Evolutionary conservation across 2,113 vertebrate genomes (phyloP).

Genomic region (Menura novaehollandiae): DNA sequence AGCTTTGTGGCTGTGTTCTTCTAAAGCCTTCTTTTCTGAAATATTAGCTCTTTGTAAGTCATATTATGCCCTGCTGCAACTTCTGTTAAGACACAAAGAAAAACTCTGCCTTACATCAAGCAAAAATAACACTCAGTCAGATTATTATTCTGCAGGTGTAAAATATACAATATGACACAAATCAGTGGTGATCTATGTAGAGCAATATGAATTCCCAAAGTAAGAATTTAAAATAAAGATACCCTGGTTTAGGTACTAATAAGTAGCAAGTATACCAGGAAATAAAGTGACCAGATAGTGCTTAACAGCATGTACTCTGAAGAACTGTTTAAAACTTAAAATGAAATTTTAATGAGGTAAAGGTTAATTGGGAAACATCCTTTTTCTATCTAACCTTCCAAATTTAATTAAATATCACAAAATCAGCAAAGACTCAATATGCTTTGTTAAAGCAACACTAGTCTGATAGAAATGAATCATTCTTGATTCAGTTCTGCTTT

Average conservation of each 20-base stretch:
- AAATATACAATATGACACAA: not conserved
- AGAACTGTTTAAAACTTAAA: not conserved
- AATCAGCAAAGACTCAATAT: not conserved
- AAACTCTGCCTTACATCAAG: not conserved
- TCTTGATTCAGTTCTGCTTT: not conserved
- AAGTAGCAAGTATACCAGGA: not conserved
- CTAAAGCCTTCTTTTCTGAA: not conserved
- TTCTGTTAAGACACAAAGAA: not conserved
- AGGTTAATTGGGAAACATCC: not conserved
- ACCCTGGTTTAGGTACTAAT: not conserved
- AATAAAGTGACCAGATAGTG: not conserved
- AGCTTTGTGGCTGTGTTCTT: not conserved
- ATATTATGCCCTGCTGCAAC: not conserved
- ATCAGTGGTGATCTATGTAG: not conserved
- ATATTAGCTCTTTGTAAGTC: not conserved
- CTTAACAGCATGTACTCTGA: not conserved
- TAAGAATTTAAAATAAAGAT: not conserved
- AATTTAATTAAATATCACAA: slow-evolving; percentile 15
- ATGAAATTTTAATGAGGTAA: not conserved
- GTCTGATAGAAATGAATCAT: not conserved
- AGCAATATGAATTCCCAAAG: not conserved
- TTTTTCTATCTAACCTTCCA: not conserved
- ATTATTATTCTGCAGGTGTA: not conserved
- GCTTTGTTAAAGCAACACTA: not conserved
- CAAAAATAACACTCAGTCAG: not conserved